Evolutionary conservation across 1,140 invertebrate species (phyloP), one percentile per base, ranked within the genome.

Genomic region (Thereuonema tuberculata): DNA sequence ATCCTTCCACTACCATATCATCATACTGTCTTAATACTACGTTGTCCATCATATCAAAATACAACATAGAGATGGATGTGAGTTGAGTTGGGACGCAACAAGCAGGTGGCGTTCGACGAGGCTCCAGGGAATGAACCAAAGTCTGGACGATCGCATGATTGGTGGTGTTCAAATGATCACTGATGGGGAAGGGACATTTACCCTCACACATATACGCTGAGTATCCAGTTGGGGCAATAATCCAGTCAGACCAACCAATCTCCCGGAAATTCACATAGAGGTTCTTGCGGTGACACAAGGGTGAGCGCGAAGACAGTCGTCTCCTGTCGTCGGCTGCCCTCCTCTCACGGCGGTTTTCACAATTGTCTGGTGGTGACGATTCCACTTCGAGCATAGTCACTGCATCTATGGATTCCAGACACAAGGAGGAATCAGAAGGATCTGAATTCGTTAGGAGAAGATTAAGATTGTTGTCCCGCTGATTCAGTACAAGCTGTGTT

Each of bases 161-260:
- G 26, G 95, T 98, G 26, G 92, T 84, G 75, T 98, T 98, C 14
- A 97, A 72, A 73, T 97, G 89, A 67, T 94, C 89, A 25, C 87
- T 81, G 60, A 98, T 75, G 1, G 94, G 93, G 69, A 90, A 96
- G 5, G 85, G 85, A 75, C 95, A 98, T 66, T 93, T 87, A 2
- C 96, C 95, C 65, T 89, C 81, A 74, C 95, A 99, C 72, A 91
- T 95, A 75, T 82, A 97, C 0, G 95, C 94, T 65, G 96, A 84
- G 75, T 98, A 98, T 23, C 93, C 92, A 5, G 84, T 82, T 1
- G 96, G 96, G 5, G 94, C 95, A n/a, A 99, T 90, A 67, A 99
- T 98, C 96, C 96, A 99, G 74, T 97, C 92, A 68, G 89, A 88
- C 96, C 96, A 99, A 23, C 93, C 94, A 14, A 99, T 93, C 65